A percentile compares a stretch with the other conserved stretches of the same genome.
Conservation (phyloP, 1,140 invertebrate genomes). For the Atta texana region DNA sequence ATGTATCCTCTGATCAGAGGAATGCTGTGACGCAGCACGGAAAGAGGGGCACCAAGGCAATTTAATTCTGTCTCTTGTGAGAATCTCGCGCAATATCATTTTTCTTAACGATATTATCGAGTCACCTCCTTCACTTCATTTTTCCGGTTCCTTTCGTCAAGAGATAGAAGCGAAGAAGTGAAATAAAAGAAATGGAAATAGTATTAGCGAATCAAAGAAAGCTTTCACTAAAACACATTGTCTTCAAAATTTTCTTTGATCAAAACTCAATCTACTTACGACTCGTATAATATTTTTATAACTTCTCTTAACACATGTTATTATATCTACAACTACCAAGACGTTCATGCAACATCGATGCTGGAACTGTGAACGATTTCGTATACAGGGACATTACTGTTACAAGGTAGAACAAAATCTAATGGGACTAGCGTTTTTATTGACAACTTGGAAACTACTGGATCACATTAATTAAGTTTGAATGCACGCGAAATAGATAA, state of each 20-base stretch:
- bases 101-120: constrained; percentile 23
- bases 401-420: constrained; percentile 1
- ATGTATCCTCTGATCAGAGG: background rate
- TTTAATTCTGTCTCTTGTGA: constrained; percentile 48
- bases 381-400: background rate
- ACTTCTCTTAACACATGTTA: constrained; percentile 17
- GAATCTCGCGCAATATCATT: constrained; percentile 29
- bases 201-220: background rate
- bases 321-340: constrained; percentile 7
- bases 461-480: background rate
- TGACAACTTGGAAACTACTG: background rate
- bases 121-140: background rate
- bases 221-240: background rate
- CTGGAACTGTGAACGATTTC: background rate
- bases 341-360: constrained; percentile 4
- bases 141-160: background rate
- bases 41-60: constrained; percentile 52
- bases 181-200: background rate
- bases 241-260: background rate
- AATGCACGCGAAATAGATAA: constrained; percentile 1
- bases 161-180: background rate
- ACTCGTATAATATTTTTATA: constrained; percentile 3
- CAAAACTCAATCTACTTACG: constrained; percentile 31
- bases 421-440: background rate
- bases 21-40: constrained; percentile 43